These are phyloP conservation scores for Capitulum mitella DNA, from an alignment of 2,888 invertebrate genomes.

Conservation along the genomic window DNA sequence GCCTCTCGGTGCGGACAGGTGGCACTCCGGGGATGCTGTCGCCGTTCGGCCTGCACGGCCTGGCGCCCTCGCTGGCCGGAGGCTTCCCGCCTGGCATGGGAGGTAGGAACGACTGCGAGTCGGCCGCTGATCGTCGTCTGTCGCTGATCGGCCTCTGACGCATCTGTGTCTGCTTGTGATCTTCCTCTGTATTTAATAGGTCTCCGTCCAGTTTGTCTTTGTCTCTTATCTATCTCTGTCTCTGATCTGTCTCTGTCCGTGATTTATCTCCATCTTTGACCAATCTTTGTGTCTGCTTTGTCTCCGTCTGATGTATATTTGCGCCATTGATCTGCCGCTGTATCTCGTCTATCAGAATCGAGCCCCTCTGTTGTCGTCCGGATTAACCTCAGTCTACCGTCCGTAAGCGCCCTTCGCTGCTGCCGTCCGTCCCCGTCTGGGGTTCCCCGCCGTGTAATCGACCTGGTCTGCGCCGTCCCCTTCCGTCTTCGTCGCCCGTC, in stretches of 20 bases:
- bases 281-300: too few species aligned
- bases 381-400: too few species aligned
- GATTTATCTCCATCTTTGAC: too few species aligned
- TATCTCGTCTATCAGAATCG: too few species aligned
- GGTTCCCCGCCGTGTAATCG: too few species aligned
- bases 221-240: background rate
- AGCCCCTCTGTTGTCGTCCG: too few species aligned
- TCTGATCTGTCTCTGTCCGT: background rate
- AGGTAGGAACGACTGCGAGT: background rate
- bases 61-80: background rate
- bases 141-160: too few species aligned
- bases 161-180: background rate
- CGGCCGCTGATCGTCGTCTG: too few species aligned
- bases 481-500: background rate
- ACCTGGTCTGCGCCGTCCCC: too few species aligned
- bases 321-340: background rate
- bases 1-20: background rate
- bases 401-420: too few species aligned
- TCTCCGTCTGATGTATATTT: too few species aligned
- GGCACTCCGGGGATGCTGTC: constrained; percentile 1
- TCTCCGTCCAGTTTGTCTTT: background rate
- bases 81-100: background rate
- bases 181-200: background rate
- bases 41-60: constrained; percentile 4
- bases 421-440: too few species aligned